phyloP scores from a whole-genome alignment of 1,140 invertebrate species.

The Oryzaephilus surinamensis region DNA sequence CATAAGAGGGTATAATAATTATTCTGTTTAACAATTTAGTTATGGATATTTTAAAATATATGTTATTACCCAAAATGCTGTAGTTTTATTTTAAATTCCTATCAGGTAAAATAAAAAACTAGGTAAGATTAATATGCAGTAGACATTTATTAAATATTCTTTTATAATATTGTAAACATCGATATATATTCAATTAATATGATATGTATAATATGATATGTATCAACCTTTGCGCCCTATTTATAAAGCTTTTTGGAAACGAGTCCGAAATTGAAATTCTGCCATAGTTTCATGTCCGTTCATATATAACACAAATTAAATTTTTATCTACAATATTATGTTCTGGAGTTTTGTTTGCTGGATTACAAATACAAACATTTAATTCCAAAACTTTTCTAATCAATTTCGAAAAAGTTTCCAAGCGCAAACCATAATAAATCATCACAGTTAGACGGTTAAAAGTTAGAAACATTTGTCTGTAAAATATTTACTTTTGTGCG shows the following conservation, averaged over 20 bases:
- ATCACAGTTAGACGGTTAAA: constrained; percentile 32
- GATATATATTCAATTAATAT: constrained; percentile 29
- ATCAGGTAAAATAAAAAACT: no score
- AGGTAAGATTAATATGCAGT: constrained; percentile 29
- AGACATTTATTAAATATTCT: constrained; percentile 33
- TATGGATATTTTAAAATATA: no score
- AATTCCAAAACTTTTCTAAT: constrained; percentile 13
- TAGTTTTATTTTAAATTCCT: no score
- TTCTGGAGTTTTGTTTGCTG: constrained; percentile 3
- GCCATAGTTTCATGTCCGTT: background rate
- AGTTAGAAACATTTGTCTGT: constrained; percentile 16
- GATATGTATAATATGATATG: constrained; percentile 36
- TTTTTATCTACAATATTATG: background rate
- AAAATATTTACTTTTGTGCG: constrained; percentile 20
- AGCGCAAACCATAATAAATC: constrained; percentile 17
- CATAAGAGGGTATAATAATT: no score
- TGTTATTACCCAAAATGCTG: no score
- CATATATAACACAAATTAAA: background rate
- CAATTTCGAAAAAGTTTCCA: no score
- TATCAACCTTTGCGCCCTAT: constrained; percentile 25
- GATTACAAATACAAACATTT: constrained; percentile 1
- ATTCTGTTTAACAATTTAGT: no score
- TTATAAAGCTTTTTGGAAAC: constrained; percentile 4
- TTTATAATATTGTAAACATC: constrained; percentile 29
- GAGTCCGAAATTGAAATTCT: background rate